phyloP scores from a whole-genome alignment of 2,888 invertebrate species.

The Andrena minutula region DNA sequence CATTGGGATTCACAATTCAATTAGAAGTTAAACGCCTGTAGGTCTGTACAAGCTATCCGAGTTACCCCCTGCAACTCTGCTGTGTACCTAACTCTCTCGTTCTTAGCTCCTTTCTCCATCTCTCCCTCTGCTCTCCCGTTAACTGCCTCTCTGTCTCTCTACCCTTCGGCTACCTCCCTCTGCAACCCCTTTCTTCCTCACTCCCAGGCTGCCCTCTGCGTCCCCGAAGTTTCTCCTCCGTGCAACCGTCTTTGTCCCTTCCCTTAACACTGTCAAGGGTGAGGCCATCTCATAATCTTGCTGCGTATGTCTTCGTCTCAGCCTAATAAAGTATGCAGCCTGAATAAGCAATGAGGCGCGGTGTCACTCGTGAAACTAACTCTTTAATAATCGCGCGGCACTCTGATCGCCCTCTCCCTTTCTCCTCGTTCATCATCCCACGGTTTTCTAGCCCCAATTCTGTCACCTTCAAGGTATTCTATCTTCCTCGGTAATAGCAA shows the following conservation, averaged over 20 bases:
- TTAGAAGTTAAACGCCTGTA: slow-evolving; percentile 80
- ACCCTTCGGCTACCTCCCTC: background rate
- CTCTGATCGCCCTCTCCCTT: slow-evolving; percentile 61
- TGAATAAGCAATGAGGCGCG: slow-evolving; percentile 79
- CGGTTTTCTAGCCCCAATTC: slow-evolving; percentile 29
- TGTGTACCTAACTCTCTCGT: slow-evolving; percentile 59
- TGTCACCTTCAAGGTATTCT: background rate
- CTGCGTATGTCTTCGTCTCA: slow-evolving; percentile 71
- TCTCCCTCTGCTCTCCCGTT: slow-evolving; percentile 1
- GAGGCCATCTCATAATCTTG: slow-evolving; percentile 78
- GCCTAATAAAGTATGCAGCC: slow-evolving; percentile 80
- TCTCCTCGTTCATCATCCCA: slow-evolving; percentile 47
- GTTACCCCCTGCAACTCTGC: slow-evolving; percentile 69
- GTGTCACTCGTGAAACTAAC: slow-evolving; percentile 73
- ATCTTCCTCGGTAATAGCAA: background rate
- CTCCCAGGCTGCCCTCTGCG: slow-evolving; percentile 15
- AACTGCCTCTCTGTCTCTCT: slow-evolving; percentile 3
- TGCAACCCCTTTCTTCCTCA: background rate
- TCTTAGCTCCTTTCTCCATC: slow-evolving; percentile 26
- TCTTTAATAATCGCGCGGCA: slow-evolving; percentile 75
- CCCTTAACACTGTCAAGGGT: slow-evolving; percentile 56
- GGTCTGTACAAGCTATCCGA: slow-evolving; percentile 76
- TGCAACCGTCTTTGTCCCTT: slow-evolving; percentile 34
- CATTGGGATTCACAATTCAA: slow-evolving; percentile 80
- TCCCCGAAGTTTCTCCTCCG: slow-evolving; percentile 32